Evolutionary conservation across 2,113 vertebrate genomes (phyloP).

Genomic region (Vanacampus margaritifer): DNA sequence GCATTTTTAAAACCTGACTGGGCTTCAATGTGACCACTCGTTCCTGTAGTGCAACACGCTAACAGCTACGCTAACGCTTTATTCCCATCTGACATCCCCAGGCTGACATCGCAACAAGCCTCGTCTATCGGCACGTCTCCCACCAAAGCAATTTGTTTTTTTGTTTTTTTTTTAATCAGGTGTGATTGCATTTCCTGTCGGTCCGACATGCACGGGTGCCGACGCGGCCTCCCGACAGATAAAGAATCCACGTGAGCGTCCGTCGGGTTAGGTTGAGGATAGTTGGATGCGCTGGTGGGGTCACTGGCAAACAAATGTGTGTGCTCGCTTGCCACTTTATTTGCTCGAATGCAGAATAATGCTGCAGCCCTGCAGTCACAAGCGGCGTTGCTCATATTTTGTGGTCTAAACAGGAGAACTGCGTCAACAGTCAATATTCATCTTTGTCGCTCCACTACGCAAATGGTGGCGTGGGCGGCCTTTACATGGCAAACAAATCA

Average conservation of each 20-base stretch:
- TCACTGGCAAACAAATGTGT: conserved; percentile 2
- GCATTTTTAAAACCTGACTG: no score
- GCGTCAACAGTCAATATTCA: background rate
- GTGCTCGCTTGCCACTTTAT: background rate
- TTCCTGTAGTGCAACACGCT: no score
- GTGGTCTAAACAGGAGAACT: background rate
- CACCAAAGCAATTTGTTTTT: conserved; percentile 17
- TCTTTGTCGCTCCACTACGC: background rate
- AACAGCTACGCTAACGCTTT: background rate
- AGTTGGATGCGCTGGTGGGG: background rate
- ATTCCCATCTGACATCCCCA: background rate
- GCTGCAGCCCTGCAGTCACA: background rate
- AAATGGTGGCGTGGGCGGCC: background rate
- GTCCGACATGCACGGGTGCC: conserved; percentile 17
- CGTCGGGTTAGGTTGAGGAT: background rate
- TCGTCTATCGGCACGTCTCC: background rate
- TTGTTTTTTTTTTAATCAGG: background rate
- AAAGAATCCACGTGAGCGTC: background rate
- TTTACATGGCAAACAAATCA: background rate
- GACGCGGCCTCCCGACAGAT: background rate
- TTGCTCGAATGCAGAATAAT: background rate
- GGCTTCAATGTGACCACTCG: background rate
- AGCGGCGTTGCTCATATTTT: background rate
- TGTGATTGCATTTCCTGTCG: conserved; percentile 25
- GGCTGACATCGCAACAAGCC: background rate